These are phyloP conservation scores for Andricus quercusramuli DNA, from an alignment of 2,888 invertebrate genomes.

Conservation along the genomic window DNA sequence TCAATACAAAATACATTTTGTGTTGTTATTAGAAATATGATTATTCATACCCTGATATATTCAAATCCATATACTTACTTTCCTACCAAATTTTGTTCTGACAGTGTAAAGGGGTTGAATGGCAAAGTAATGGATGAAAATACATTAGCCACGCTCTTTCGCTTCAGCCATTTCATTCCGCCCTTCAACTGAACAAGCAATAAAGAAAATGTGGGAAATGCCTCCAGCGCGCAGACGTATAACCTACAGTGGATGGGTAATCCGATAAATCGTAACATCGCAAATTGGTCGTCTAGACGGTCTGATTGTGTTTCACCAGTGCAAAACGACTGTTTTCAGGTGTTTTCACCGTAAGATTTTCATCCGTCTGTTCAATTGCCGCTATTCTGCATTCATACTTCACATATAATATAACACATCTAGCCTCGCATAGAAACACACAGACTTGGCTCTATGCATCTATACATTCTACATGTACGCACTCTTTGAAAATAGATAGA, in stretches of 20 bases:
- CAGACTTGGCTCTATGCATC: conserved; percentile 59
- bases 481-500: conserved; percentile 61
- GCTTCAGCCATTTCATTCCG: conserved; percentile 17
- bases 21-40: too few species aligned
- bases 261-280: conserved; percentile 41
- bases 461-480: conserved; percentile 61
- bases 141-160: not conserved
- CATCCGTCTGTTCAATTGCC: conserved; percentile 41
- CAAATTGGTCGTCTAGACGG: conserved; percentile 57
- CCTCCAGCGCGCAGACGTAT: conserved; percentile 22
- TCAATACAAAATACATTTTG: too few species aligned
- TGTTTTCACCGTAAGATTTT: conserved; percentile 28
- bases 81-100: too few species aligned
- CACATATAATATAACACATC: conserved; percentile 54
- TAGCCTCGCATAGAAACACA: conserved; percentile 55
- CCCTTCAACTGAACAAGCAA: conserved; percentile 33
- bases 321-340: conserved; percentile 44
- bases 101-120: not conserved
- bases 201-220: conserved; percentile 38
- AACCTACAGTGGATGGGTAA: conserved; percentile 37
- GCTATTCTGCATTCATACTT: conserved; percentile 55
- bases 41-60: too few species aligned
- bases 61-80: too few species aligned
- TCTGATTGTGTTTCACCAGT: conserved; percentile 42
- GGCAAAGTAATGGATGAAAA: not conserved